Conservation (phyloP, 1,140 invertebrate species). For the Cepaea nemoralis region DNA sequence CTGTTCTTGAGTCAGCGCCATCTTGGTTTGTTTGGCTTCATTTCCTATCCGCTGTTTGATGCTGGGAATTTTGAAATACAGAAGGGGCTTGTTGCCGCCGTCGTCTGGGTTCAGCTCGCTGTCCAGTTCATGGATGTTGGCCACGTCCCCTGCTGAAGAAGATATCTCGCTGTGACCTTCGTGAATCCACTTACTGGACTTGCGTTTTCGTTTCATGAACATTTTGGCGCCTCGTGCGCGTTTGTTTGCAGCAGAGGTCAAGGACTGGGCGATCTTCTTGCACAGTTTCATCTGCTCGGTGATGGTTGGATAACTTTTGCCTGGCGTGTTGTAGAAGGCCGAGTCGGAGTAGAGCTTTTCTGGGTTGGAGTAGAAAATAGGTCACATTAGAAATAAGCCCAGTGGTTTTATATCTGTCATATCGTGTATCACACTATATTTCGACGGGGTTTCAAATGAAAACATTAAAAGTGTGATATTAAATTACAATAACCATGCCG, state of each 20-base stretch:
- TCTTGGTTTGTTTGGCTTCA: conserved; percentile 51
- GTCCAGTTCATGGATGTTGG: conserved; percentile 55
- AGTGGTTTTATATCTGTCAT: too few relatives aligned
- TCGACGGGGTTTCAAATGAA: too few relatives aligned
- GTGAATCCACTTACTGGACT: conserved; percentile 93
- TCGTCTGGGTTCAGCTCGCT: conserved; percentile 53
- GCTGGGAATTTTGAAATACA: conserved; percentile 59
- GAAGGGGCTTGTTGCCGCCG: conserved; percentile 54
- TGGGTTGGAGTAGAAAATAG: too few relatives aligned
- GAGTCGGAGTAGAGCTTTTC: conserved; percentile 93
- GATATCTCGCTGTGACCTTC: conserved; percentile 82
- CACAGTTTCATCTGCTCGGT: conserved; percentile 95
- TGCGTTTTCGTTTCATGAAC: conserved; percentile 94
- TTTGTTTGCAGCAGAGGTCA: conserved; percentile 91
- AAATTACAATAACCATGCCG: too few relatives aligned
- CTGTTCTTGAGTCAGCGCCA: conserved; percentile 58
- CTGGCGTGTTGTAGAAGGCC: conserved; percentile 86
- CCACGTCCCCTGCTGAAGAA: conserved; percentile 51
- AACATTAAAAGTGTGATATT: too few relatives aligned
- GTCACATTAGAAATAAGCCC: too few relatives aligned
- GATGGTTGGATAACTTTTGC: conserved; percentile 89
- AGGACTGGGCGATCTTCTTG: conserved; percentile 88
- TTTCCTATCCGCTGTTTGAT: conserved; percentile 51
- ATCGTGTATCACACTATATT: too few relatives aligned
- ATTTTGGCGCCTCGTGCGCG: conserved; percentile 93